Conservation (phyloP, 2,113 vertebrate species). For the Tachuris rubrigastra region DNA sequence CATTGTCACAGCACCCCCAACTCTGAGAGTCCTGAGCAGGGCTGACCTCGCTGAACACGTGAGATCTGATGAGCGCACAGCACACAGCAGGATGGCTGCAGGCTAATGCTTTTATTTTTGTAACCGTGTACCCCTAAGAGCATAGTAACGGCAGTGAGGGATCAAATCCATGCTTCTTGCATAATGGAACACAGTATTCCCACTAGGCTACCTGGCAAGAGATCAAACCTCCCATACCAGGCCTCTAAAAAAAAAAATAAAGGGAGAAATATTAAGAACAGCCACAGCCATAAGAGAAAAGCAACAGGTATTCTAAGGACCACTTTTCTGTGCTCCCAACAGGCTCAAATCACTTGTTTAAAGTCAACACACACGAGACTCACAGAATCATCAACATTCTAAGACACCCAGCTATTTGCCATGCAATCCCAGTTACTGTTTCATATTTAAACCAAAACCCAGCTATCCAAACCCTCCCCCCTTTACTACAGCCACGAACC, state of each 20-base stretch:
- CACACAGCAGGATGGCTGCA: conserved; percentile 10
- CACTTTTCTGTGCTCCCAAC: background rate
- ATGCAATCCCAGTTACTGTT: background rate
- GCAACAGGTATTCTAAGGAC: background rate
- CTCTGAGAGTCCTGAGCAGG: background rate
- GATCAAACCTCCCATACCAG: background rate
- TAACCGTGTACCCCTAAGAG: background rate
- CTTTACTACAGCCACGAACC: background rate
- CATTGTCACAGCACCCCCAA: background rate
- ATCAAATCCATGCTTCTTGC: conserved; percentile 22
- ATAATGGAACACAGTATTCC: conserved; percentile 3
- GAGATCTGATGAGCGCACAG: background rate
- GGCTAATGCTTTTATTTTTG: conserved; percentile 45
- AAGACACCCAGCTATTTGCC: background rate
- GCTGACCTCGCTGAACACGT: background rate
- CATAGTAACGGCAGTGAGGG: background rate
- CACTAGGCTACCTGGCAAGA: background rate
- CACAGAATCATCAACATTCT: background rate
- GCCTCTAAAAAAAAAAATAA: background rate
- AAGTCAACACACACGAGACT: background rate
- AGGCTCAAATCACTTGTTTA: background rate
- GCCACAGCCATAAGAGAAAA: background rate
- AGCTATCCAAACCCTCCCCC: background rate
- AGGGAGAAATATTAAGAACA: background rate
- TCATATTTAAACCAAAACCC: background rate